A percentile compares a stretch with the other conserved stretches of the same genome.
These are phyloP conservation scores for Drosophila setosimentum DNA, from an alignment of 2,888 invertebrate genomes.

Conservation along the genomic window DNA sequence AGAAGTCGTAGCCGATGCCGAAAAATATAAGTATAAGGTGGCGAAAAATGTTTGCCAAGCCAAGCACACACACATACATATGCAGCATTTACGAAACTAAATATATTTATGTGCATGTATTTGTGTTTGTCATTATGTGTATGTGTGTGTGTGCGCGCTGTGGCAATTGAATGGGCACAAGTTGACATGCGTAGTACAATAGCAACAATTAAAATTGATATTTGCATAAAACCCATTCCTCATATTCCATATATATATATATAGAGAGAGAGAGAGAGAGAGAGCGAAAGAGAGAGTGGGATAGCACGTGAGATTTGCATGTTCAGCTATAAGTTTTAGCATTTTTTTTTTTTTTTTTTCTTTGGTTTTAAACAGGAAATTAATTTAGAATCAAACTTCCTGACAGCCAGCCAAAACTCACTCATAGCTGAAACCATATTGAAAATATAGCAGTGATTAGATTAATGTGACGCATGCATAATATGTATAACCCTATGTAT, in stretches of 20 bases:
- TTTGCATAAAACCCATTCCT: slow-evolving; percentile 50
- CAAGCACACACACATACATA: slow-evolving; percentile 13
- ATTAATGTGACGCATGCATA: slow-evolving; percentile 53
- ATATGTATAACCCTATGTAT: slow-evolving; percentile 16
- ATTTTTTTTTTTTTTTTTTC: slow-evolving; percentile 1
- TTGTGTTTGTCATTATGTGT: slow-evolving; percentile 9
- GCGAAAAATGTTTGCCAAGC: slow-evolving; percentile 52
- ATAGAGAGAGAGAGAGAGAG: neutral
- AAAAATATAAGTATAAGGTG: slow-evolving; percentile 38
- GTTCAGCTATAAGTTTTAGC: slow-evolving; percentile 23
- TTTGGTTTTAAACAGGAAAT: slow-evolving; percentile 34
- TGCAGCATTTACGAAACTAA: slow-evolving; percentile 2
- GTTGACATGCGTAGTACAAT: slow-evolving; percentile 78
- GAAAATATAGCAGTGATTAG: slow-evolving; percentile 59
- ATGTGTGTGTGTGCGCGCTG: slow-evolving; percentile 24
- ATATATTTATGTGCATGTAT: slow-evolving; percentile 12
- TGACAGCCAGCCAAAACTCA: slow-evolving; percentile 26
- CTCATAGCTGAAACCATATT: slow-evolving; percentile 40
- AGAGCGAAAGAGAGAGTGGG: neutral
- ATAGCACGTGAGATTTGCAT: slow-evolving; percentile 9
- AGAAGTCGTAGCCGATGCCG: slow-evolving; percentile 33
- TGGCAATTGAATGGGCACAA: slow-evolving; percentile 72
- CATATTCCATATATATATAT: neutral
- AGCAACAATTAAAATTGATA: slow-evolving; percentile 77
- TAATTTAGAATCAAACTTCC: slow-evolving; percentile 46